Conservation (phyloP, 2,888 invertebrate species). For the Hedychridium roseum region DNA sequence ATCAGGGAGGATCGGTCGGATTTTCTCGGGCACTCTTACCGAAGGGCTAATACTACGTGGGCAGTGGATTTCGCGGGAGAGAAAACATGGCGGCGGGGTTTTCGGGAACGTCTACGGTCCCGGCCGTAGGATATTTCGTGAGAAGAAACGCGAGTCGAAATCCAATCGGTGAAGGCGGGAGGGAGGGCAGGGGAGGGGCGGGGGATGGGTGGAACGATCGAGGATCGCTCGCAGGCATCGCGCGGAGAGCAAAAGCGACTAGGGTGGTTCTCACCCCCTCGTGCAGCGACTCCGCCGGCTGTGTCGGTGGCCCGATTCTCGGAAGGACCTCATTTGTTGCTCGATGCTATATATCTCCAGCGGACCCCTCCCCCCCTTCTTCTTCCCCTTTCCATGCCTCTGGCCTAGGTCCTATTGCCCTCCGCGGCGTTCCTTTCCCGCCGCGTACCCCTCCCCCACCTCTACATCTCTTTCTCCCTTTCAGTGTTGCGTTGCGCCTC, state of each 20-base stretch:
- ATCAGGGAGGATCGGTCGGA: too few relatives aligned
- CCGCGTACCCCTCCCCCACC: not conserved
- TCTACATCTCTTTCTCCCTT: constrained; percentile 16
- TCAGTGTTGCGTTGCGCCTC: constrained; percentile 31
- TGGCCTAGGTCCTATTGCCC: constrained; percentile 1
- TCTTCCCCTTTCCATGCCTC: constrained; percentile 2
- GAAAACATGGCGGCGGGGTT: too few relatives aligned
- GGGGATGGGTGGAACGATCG: constrained; percentile 7
- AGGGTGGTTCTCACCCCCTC: constrained; percentile 60
- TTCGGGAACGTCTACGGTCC: too few relatives aligned
- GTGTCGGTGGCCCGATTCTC: constrained; percentile 64
- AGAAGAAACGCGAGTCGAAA: constrained; percentile 16
- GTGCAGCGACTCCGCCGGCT: constrained; percentile 47
- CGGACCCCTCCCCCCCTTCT: constrained; percentile 23
- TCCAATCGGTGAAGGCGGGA: constrained; percentile 14
- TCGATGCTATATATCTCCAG: constrained; percentile 61
- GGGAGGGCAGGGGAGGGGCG: constrained; percentile 17
- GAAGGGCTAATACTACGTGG: too few relatives aligned
- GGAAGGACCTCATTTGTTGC: constrained; percentile 64
- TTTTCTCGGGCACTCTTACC: too few relatives aligned
- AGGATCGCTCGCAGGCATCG: not conserved
- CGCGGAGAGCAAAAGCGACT: constrained; percentile 28
- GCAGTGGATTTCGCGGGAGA: too few relatives aligned
- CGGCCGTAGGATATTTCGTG: not conserved
- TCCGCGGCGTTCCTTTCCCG: not conserved